phyloP scores from a whole-genome alignment of 2,888 invertebrate species.

The Odontocerum albicorne region DNA sequence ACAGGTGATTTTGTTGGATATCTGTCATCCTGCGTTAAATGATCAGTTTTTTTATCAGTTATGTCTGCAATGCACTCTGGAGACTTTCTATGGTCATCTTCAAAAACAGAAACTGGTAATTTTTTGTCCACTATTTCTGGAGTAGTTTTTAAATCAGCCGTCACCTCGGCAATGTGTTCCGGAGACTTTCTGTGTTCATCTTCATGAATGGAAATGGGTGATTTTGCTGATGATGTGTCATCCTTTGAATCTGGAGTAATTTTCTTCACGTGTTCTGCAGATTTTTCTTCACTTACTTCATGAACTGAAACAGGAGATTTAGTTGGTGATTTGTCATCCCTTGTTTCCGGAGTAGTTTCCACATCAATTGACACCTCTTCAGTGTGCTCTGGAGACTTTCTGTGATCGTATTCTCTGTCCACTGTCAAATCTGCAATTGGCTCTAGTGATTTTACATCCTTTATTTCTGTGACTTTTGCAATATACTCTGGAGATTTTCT shows the following conservation, averaged over 20 bases:
- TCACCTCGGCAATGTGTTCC: too few species aligned
- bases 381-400: not conserved
- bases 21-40: not conserved
- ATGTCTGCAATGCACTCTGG: too few species aligned
- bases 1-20: not conserved
- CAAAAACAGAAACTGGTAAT: too few species aligned
- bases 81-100: not conserved
- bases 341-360: not conserved
- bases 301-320: too few species aligned
- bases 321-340: not conserved
- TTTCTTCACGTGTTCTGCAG: not conserved
- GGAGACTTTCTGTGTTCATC: not conserved
- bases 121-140: too few species aligned
- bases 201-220: not conserved
- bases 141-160: not conserved
- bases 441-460: too few species aligned
- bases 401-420: not conserved
- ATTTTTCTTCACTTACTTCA: too few species aligned
- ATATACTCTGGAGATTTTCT: too few species aligned
- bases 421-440: slow-evolving; percentile 1
- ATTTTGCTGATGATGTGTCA: not conserved
- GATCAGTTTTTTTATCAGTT: too few species aligned
- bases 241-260: too few species aligned
- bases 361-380: not conserved
- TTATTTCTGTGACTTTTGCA: too few species aligned